These are phyloP conservation scores for Drosophila mettleri DNA, from an alignment of 2,888 invertebrate species.

Conservation along the genomic window DNA sequence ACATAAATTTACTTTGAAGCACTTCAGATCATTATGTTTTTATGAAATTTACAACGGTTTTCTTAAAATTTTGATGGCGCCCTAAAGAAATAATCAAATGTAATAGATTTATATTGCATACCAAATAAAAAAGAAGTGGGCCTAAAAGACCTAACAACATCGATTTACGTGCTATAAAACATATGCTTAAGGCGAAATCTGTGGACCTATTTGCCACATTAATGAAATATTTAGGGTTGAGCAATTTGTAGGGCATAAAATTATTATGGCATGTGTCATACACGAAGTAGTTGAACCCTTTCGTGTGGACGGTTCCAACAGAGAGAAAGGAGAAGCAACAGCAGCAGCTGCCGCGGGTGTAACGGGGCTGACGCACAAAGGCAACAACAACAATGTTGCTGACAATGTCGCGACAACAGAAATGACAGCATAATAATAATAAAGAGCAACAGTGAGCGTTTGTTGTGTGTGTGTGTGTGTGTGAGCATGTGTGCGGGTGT, in stretches of 20 bases:
- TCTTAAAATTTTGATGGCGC: background rate
- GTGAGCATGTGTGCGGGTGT: background rate
- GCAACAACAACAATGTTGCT: conserved; percentile 59
- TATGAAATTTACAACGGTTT: background rate
- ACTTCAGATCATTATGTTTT: background rate
- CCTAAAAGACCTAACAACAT: conserved; percentile 16
- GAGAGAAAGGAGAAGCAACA: background rate
- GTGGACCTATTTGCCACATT: conserved; percentile 49
- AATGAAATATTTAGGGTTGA: conserved; percentile 56
- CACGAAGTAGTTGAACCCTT: conserved; percentile 50
- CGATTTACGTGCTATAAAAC: conserved; percentile 19
- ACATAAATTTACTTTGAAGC: background rate
- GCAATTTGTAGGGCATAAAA: conserved; percentile 56
- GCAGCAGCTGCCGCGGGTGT: background rate
- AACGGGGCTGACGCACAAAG: conserved; percentile 14
- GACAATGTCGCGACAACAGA: conserved; percentile 77
- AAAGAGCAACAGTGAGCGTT: conserved; percentile 38
- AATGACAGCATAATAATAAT: conserved; percentile 80
- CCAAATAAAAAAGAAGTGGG: background rate
- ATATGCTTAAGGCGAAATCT: conserved; percentile 31
- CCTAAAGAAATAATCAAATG: background rate
- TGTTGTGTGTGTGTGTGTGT: conserved; percentile 5
- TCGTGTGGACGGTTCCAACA: conserved; percentile 4
- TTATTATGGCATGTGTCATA: conserved; percentile 57
- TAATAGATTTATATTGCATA: conserved; percentile 25